Conservation (phyloP, 2,888 invertebrate species). For the Drosophila hamatofila region DNA sequence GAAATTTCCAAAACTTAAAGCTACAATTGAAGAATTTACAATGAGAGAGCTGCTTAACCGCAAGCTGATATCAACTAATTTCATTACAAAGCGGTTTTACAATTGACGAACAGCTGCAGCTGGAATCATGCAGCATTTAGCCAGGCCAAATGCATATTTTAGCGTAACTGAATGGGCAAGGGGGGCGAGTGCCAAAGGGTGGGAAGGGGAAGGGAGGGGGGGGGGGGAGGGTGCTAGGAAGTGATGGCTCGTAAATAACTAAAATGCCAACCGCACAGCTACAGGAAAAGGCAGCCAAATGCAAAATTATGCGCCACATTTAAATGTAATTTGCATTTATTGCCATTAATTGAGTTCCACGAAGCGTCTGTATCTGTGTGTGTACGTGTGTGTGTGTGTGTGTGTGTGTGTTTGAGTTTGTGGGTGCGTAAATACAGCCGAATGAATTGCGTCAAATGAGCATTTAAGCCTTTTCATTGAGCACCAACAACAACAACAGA, state of each 20-base stretch:
- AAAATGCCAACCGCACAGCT: slow-evolving; percentile 43
- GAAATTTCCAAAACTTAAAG: background rate
- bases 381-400: background rate
- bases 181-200: fast-evolving
- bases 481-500: slow-evolving; percentile 17
- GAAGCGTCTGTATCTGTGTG: background rate
- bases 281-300: slow-evolving; percentile 60
- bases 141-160: slow-evolving; percentile 25
- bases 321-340: slow-evolving; percentile 70
- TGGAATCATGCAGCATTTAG: slow-evolving; percentile 29
- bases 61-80: slow-evolving; percentile 5
- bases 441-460: slow-evolving; percentile 48
- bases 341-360: slow-evolving; percentile 73
- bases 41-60: background rate
- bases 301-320: slow-evolving; percentile 69
- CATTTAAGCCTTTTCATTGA: slow-evolving; percentile 48
- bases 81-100: background rate
- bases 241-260: slow-evolving; percentile 52
- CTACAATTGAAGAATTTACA: background rate
- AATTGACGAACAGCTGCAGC: slow-evolving; percentile 35
- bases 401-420: slow-evolving; percentile 9
- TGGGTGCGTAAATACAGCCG: slow-evolving; percentile 24
- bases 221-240: slow-evolving; percentile 1
- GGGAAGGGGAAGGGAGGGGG: background rate
- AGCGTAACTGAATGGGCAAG: background rate